phyloP scores from a whole-genome alignment of 2,113 vertebrate genomes.

The Andinoacara biseriatus region DNA sequence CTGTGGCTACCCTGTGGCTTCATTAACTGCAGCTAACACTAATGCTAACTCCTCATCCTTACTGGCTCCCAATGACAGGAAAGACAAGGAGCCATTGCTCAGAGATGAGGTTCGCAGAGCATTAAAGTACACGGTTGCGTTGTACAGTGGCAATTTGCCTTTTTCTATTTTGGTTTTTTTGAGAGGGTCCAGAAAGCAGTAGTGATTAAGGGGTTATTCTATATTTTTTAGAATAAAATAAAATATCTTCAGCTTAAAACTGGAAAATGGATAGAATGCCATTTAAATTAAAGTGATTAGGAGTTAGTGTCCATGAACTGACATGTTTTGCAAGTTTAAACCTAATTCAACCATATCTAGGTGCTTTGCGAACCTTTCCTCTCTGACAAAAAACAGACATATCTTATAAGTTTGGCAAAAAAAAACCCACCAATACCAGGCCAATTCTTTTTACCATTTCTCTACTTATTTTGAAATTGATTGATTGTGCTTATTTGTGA shows the following conservation, averaged over 20 bases:
- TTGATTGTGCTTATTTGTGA: constrained; percentile 78
- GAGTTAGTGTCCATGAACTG: constrained; percentile 16
- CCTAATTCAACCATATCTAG: constrained; percentile 49
- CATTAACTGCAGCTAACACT: constrained; percentile 76
- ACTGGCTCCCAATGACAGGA: constrained; percentile 62
- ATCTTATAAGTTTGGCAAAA: constrained; percentile 67
- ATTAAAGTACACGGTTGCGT: constrained; percentile 51
- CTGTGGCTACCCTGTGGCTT: constrained; percentile 75
- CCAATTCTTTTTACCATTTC: constrained; percentile 67
- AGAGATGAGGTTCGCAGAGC: constrained; percentile 78
- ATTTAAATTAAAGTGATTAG: constrained; percentile 14
- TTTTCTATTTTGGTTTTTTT: constrained; percentile 49
- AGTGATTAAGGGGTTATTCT: constrained; percentile 5
- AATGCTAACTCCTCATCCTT: constrained; percentile 64
- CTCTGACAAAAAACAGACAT: constrained; percentile 66
- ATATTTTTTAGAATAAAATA: constrained; percentile 37
- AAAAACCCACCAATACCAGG: constrained; percentile 66
- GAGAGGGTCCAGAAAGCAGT: constrained; percentile 33
- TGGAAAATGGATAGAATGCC: neutral
- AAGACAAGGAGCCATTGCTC: constrained; percentile 50
- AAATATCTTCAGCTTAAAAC: constrained; percentile 16
- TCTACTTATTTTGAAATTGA: constrained; percentile 69
- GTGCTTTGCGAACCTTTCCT: constrained; percentile 79
- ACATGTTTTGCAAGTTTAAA: neutral
- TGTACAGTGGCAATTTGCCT: constrained; percentile 3